Percentiles rank a stretch among this genome's conserved stretches.
These are phyloP conservation scores for Eurois occulta DNA, from an alignment of 2,888 invertebrate genomes.

Conservation along the genomic window DNA sequence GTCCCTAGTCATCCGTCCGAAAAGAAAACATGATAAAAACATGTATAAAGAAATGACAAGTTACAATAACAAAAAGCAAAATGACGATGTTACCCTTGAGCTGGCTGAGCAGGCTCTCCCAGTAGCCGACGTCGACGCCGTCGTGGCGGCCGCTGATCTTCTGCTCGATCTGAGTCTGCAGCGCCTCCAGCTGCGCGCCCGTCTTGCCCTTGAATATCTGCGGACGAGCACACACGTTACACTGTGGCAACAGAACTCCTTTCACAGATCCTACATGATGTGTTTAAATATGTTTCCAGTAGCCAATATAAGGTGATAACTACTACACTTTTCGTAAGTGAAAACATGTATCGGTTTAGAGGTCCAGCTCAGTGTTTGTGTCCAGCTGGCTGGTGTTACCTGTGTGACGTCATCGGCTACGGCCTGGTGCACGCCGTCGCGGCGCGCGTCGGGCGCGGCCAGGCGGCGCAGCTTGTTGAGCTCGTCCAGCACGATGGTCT, in stretches of 20 bases:
- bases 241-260: background rate
- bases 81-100: slow-evolving; percentile 92
- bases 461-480: slow-evolving; percentile 95
- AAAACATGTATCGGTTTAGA: background rate
- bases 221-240: background rate
- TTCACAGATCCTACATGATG: background rate
- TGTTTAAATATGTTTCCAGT: background rate
- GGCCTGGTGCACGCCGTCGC: slow-evolving; percentile 96
- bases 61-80: background rate
- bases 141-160: slow-evolving; percentile 96
- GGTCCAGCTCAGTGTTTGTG: background rate
- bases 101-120: slow-evolving; percentile 99
- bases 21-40: too few relatives aligned
- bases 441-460: slow-evolving; percentile 90
- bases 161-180: slow-evolving; percentile 95
- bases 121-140: slow-evolving; percentile 99
- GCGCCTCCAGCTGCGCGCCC: slow-evolving; percentile 94
- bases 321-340: background rate
- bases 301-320: background rate
- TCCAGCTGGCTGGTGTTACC: slow-evolving; percentile 45
- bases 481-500: slow-evolving; percentile 98
- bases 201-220: slow-evolving; percentile 98
- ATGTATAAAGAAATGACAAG: background rate
- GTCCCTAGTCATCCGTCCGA: too few relatives aligned
- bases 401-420: slow-evolving; percentile 97